Base-by-base conservation (phyloP, 2,888 invertebrate species). In the Ditylenchus weischeri region DNA sequence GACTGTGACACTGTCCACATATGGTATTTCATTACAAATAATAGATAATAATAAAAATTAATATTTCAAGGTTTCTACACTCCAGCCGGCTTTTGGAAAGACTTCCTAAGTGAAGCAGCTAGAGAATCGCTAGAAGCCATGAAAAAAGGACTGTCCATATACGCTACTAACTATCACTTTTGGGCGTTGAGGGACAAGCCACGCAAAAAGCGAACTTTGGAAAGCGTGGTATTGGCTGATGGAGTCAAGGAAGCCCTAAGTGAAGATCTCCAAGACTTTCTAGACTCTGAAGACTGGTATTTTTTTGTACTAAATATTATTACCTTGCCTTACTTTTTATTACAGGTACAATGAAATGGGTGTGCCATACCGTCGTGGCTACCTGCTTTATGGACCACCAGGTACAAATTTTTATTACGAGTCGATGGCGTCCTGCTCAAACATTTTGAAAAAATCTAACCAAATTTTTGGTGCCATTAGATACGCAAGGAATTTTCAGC, bases 341-440 rank as follows among this genome's bases (percentile, higher is more conserved):
- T 74, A 51, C 62, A 76, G 77, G 77, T 98, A 98, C 83, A 90
- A 89, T 57, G 91, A 93, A 19, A 76, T 87, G 78, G 88, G 86
- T 96, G 98, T 50, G 50, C 50, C 50, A 19, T 50, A 50, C 6
- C 50, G 50, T 21, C 50, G 50, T 21, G 50, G 50, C 0, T 98
- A 96, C 84, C 87, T 98, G 60, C 86, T 98, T 0, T 86, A 95
- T 84, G 98, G 98, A 0, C 96, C 96, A 4, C 96, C 96, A 2
- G 96, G 96, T 4, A 63, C 66, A 29, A 5, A 5, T 4, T 5
- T 29, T 29, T 29, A 29, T n/a, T n/a, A n/a, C n/a, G n/a, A n/a
- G n/a, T n/a, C n/a, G n/a, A n/a, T n/a, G n/a, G n/a, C n/a, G n/a
- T n/a, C n/a, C n/a, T n/a, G n/a, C n/a, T n/a, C n/a, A n/a, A n/a